Evolutionary conservation across 1,140 invertebrate species (phyloP), one percentile per base, ranked within the genome.

Genomic region (Idris sp.): DNA sequence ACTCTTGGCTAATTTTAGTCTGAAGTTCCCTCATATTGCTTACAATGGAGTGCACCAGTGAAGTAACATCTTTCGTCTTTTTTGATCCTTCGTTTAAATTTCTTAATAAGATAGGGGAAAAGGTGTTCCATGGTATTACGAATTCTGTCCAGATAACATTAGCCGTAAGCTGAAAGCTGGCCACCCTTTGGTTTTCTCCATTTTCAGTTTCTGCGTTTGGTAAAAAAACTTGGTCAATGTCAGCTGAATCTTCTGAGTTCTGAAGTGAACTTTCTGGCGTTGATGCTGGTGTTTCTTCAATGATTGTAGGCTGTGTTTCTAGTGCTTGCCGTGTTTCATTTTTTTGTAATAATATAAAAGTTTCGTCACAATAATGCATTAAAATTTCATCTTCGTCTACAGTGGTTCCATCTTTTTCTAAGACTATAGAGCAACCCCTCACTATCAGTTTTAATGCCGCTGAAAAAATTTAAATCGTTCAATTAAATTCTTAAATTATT

Each of bases 261-360:
- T 25, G 7, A 4, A n/a, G n/a, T 28, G n/a, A 28, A 8, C 7
- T 6, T 44, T 44, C 9, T 22, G 10, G 2, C 19, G 35, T 25
- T 9, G 14, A 1, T 9, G 18, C n/a, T 13, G n/a, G 13, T 35
- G 14, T 16, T 35, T 3, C n/a, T 33, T 26, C 9, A 38, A 3
- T n/a, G n/a, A n/a, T n/a, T n/a, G n/a, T n/a, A n/a, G n/a, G n/a
- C n/a, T n/a, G n/a, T n/a, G n/a, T n/a, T n/a, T n/a, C n/a, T n/a
- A n/a, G n/a, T n/a, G n/a, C n/a, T n/a, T n/a, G 9, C 38, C 53
- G 43, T 33, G n/a, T 22, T 56, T 56, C 53, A 33, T 18, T 22
- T 14, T 11, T 2, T 31, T 22, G 26, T 16, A 56, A 14, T n/a
- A 56, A 16, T 25, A 43, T 13, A 1, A 56, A 18, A 9, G 18